Evolutionary conservation across 2,113 vertebrate species (phyloP).

Genomic region (Trichomycterus rosablanca): DNA sequence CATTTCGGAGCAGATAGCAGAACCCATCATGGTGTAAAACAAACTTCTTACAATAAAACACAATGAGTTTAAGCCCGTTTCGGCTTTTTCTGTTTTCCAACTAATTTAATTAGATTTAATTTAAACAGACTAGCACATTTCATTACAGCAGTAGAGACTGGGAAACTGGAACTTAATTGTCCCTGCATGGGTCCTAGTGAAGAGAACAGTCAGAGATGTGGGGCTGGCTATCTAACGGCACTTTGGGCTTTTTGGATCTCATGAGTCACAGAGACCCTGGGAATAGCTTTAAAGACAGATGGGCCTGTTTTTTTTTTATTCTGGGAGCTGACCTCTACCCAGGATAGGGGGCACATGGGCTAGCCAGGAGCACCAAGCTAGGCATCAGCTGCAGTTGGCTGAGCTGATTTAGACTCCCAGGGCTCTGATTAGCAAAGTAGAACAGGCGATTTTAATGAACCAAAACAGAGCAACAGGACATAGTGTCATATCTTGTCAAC

Average conservation of each 20-base stretch:
- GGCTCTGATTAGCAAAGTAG: constrained; percentile 18
- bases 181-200: neutral
- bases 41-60: constrained; percentile 10
- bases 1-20: constrained; percentile 19
- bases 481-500: constrained; percentile 28
- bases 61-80: constrained; percentile 8
- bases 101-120: constrained; percentile 31
- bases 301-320: constrained; percentile 3
- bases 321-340: constrained; percentile 1
- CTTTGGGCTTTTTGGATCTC: neutral
- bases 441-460: constrained; percentile 27
- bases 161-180: constrained; percentile 17
- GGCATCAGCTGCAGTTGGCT: neutral
- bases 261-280: neutral
- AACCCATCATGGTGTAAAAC: constrained; percentile 21
- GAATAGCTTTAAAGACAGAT: constrained; percentile 10
- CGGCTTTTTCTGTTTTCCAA: constrained; percentile 17
- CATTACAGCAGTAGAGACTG: constrained; percentile 1
- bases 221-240: constrained; percentile 1
- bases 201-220: neutral
- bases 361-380: neutral
- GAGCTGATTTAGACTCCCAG: constrained; percentile 1
- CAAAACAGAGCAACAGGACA: constrained; percentile 27
- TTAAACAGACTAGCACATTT: constrained; percentile 13
- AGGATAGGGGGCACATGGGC: neutral